phyloP scores from a whole-genome alignment of 2,113 vertebrate genomes.

The Alouatta palliata region DNA sequence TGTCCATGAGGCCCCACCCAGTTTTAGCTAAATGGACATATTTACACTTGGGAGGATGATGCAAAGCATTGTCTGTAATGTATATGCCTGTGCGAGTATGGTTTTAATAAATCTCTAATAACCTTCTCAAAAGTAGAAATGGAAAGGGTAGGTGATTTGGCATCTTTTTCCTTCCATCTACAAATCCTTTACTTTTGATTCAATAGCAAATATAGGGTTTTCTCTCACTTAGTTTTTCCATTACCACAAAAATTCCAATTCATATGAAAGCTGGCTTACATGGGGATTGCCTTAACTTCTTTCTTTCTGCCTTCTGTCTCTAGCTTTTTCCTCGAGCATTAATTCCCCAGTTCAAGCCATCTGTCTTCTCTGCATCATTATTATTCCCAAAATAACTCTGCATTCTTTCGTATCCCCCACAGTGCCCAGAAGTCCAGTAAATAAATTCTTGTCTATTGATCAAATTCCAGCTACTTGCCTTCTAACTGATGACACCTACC shows the following conservation, averaged over 20 bases:
- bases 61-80: neutral
- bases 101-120: neutral
- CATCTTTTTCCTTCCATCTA: neutral
- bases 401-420: constrained; percentile 66
- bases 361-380: constrained; percentile 67
- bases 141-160: neutral
- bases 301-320: constrained; percentile 65
- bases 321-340: constrained; percentile 35
- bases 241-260: constrained; percentile 19
- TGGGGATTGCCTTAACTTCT: constrained; percentile 44
- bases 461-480: constrained; percentile 62
- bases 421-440: constrained; percentile 66
- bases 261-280: constrained; percentile 10
- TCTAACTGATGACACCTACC: constrained; percentile 68
- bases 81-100: neutral
- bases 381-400: constrained; percentile 61
- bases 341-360: constrained; percentile 65
- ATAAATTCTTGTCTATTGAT: constrained; percentile 75
- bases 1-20: neutral
- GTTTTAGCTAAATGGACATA: neutral
- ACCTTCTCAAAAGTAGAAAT: constrained; percentile 16
- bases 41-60: constrained; percentile 7
- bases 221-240: constrained; percentile 13
- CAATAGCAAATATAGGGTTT: neutral
- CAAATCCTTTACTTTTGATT: constrained; percentile 33